Conservation (phyloP, 2,113 vertebrate genomes). For the Brienomyrus longianalis region DNA sequence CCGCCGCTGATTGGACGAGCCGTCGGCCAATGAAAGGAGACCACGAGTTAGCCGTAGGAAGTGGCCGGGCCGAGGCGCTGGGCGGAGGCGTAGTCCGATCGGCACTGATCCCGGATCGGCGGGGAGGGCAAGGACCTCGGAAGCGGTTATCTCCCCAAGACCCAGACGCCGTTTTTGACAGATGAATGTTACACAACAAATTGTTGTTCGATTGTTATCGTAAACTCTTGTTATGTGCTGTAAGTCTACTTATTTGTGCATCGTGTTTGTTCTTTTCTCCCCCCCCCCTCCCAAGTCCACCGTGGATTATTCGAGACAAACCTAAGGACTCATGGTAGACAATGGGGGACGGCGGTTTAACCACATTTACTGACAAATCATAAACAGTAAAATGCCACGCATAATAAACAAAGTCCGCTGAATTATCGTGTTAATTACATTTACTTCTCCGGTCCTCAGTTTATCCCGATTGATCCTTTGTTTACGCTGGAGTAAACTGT, state of each 20-base stretch:
- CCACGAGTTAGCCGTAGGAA: slow-evolving; percentile 49
- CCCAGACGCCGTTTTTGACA: not conserved
- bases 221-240: not conserved
- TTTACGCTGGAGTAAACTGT: not conserved
- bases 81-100: not conserved
- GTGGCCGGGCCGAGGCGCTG: not conserved
- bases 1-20: slow-evolving; percentile 55
- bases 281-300: too few relatives aligned
- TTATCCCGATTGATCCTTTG: not conserved
- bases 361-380: not conserved
- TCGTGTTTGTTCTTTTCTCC: too few relatives aligned
- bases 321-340: not conserved
- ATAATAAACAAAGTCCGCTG: not conserved
- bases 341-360: not conserved
- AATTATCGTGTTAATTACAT: not conserved
- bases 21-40: slow-evolving; percentile 56
- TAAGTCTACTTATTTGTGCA: too few relatives aligned
- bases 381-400: not conserved
- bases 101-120: not conserved
- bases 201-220: not conserved
- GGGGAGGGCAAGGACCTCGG: not conserved
- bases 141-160: not conserved
- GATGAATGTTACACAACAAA: not conserved
- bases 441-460: not conserved
- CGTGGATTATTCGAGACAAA: not conserved